A percentile compares a stretch with the other conserved stretches of the same genome.
These are phyloP conservation scores for Microchrysa polita DNA, from an alignment of 2,888 invertebrate species.

Conservation along the genomic window DNA sequence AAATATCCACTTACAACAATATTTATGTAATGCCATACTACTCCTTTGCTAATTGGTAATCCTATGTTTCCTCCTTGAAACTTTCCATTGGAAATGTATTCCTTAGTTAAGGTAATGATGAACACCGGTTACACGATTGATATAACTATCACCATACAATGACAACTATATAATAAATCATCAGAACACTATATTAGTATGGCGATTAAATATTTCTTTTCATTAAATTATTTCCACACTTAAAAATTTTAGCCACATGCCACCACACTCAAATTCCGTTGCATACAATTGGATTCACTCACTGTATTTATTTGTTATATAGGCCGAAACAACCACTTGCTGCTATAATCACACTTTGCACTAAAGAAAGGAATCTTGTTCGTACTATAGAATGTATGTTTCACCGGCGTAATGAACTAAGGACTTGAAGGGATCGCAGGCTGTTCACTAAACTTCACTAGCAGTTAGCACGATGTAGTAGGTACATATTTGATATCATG, in stretches of 20 bases:
- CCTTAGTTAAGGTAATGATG: neutral
- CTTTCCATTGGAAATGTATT: conserved; percentile 1
- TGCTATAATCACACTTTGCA: conserved; percentile 5
- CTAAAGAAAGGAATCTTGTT: conserved; percentile 1
- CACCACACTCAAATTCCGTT: neutral
- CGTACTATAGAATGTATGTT: conserved; percentile 18
- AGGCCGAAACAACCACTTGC: no score
- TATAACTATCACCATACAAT: no score
- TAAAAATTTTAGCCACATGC: no score
- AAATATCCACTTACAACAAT: no score
- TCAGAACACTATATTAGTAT: no score
- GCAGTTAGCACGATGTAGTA: conserved; percentile 3
- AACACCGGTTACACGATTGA: no score
- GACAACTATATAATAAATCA: no score
- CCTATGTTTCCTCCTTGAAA: conserved; percentile 3
- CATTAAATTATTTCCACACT: conserved; percentile 8
- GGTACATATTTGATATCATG: conserved; percentile 21
- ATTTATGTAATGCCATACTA: no score
- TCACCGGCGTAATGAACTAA: neutral
- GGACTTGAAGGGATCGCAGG: neutral
- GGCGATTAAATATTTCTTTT: no score
- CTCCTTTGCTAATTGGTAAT: conserved; percentile 20
- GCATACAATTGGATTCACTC: no score
- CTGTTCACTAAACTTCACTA: conserved; percentile 15
- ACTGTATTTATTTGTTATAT: no score